A percentile compares a stretch with the other conserved stretches of the same genome.
These are phyloP conservation scores for Smutsia gigantea DNA, from an alignment of 2,797 vertebrate genomes.

Conservation along the genomic window DNA sequence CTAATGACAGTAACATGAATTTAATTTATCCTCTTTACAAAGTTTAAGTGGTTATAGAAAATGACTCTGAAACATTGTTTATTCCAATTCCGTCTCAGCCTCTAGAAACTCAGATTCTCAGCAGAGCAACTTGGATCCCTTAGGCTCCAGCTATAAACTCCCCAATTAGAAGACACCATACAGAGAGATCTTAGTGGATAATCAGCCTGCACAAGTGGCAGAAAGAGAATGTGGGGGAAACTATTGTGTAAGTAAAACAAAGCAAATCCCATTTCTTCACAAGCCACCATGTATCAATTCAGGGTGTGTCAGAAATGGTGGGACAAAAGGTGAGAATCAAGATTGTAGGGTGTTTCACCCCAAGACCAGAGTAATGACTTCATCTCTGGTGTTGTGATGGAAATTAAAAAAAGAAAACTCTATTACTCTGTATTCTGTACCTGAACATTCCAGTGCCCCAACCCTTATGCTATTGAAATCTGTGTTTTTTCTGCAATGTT, in stretches of 20 bases:
- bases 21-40: not conserved
- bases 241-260: not conserved
- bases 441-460: too few species aligned
- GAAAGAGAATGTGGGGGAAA: not conserved
- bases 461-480: too few species aligned
- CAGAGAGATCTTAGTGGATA: not conserved
- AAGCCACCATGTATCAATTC: not conserved
- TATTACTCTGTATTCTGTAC: too few species aligned
- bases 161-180: not conserved
- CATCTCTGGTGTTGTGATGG: not conserved
- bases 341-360: not conserved
- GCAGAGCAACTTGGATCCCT: not conserved
- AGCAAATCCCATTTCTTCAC: not conserved
- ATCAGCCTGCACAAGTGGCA: not conserved
- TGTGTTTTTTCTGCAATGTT: too few species aligned
- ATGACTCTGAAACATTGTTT: not conserved
- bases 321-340: not conserved
- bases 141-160: not conserved
- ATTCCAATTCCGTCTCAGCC: not conserved
- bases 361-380: not conserved
- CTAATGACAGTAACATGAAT: not conserved
- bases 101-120: not conserved
- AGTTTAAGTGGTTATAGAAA: not conserved
- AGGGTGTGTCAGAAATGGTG: not conserved
- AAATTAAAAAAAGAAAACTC: not conserved